Evolutionary conservation across 2,113 vertebrate genomes (phyloP).

Genomic region (Eleginops maclovinus): DNA sequence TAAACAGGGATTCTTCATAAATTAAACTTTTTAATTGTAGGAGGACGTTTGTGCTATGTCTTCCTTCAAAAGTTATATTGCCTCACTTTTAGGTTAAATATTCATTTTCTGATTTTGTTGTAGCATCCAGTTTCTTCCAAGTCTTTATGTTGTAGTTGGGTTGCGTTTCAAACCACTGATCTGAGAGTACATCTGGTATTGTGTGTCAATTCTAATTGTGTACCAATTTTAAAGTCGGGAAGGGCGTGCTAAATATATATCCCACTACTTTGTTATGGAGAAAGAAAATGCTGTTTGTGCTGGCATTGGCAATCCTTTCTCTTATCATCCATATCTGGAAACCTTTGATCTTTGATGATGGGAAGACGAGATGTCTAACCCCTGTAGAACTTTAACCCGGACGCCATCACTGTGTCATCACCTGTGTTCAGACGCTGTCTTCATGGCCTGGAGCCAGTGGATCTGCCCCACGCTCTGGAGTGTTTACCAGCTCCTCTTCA

Average conservation of each 20-base stretch:
- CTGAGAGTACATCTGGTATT: neutral
- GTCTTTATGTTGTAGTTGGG: neutral
- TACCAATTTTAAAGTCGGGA: too few relatives aligned
- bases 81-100: neutral
- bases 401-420: neutral
- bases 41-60: too few relatives aligned
- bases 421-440: slow-evolving; percentile 13
- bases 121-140: neutral
- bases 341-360: neutral
- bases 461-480: slow-evolving; percentile 14
- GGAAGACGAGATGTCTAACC: neutral
- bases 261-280: too few relatives aligned
- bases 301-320: too few relatives aligned
- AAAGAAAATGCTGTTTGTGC: too few relatives aligned
- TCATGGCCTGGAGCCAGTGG: slow-evolving; percentile 22
- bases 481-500: slow-evolving; percentile 23
- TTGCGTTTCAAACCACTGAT: neutral
- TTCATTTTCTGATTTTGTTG: neutral
- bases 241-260: too few relatives aligned
- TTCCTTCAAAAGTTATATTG: neutral
- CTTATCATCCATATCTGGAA: neutral
- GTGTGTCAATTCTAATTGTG: neutral
- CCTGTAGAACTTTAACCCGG: neutral
- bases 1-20: too few relatives aligned
- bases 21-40: too few relatives aligned